Evolutionary conservation across 2,797 vertebrate genomes (phyloP).

Genomic region (Notolepis coatsorum): DNA sequence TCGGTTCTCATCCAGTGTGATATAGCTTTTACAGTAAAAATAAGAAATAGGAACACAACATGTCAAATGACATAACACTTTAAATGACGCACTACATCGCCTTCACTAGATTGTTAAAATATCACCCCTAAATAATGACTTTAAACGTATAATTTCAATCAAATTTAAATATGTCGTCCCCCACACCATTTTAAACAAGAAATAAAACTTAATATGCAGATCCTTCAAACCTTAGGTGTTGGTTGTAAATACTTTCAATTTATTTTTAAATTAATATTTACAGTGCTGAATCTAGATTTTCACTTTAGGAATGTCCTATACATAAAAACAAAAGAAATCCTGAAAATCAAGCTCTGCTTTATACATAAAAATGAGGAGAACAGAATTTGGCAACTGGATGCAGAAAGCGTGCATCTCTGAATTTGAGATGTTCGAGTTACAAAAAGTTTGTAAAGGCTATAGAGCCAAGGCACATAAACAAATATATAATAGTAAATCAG

Average conservation of each 20-base stretch:
- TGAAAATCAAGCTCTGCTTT: background rate
- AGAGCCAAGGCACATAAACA: slow-evolving; percentile 12
- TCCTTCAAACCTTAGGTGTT: slow-evolving; percentile 36
- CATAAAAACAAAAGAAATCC: slow-evolving; percentile 52
- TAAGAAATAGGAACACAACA: too few species aligned
- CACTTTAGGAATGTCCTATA: slow-evolving; percentile 5
- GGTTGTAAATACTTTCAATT: slow-evolving; percentile 22
- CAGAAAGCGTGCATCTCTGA: slow-evolving; percentile 12
- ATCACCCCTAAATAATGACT: slow-evolving; percentile 31
- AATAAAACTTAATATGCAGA: slow-evolving; percentile 24
- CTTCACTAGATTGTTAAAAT: slow-evolving; percentile 45
- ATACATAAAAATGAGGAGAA: slow-evolving; percentile 4
- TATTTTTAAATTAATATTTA: slow-evolving; percentile 52
- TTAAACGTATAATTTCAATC: background rate
- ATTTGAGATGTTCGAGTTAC: background rate
- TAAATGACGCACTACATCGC: slow-evolving; percentile 7
- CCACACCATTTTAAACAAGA: slow-evolving; percentile 22
- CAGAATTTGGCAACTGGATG: slow-evolving; percentile 49
- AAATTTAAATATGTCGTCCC: slow-evolving; percentile 28
- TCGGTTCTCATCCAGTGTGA: slow-evolving; percentile 80
- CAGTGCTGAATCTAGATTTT: slow-evolving; percentile 37
- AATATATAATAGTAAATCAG: background rate
- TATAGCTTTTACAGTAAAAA: slow-evolving; percentile 77
- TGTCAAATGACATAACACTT: slow-evolving; percentile 7
- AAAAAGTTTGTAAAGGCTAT: background rate